A percentile compares a stretch with the other conserved stretches of the same genome.
Conservation (phyloP, 64 coral and sea anemone species). For the Montipora foliosa region DNA sequence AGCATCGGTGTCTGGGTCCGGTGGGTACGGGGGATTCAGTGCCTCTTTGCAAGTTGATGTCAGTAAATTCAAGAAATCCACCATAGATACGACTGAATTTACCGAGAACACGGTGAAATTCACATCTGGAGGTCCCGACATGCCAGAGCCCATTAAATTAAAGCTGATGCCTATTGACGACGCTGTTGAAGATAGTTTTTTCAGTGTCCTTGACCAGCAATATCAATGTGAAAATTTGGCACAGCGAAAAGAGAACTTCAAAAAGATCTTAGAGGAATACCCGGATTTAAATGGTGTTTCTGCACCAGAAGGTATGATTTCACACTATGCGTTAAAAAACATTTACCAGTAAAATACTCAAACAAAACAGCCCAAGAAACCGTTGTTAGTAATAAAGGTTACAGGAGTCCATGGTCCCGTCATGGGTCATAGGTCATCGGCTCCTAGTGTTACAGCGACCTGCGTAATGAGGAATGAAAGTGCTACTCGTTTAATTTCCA, state of each 20-base stretch:
- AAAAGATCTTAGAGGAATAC: background rate
- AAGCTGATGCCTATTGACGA: constrained; percentile 60
- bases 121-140: constrained; percentile 26
- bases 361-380: too few species aligned
- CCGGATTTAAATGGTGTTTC: background rate
- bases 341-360: too few species aligned
- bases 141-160: constrained; percentile 49
- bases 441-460: too few species aligned
- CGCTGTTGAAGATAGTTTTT: too few species aligned
- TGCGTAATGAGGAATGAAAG: too few species aligned
- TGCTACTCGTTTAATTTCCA: background rate
- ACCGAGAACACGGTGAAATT: constrained; percentile 38
- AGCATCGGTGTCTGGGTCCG: too few species aligned
- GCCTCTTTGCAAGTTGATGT: too few species aligned
- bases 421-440: too few species aligned
- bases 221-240: background rate
- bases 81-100: constrained; percentile 40
- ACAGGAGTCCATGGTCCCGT: too few species aligned
- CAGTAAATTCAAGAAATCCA: constrained; percentile 36
- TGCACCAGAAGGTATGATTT: background rate
- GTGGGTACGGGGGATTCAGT: too few species aligned
- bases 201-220: too few species aligned
- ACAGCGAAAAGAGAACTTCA: background rate
- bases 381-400: too few species aligned
- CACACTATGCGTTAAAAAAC: background rate